Percentiles rank a stretch among this genome's conserved stretches.
Evolutionary conservation across 53 echinoderm and acorn worm species (phyloP).

Genomic region (Luidia sarsii): DNA sequence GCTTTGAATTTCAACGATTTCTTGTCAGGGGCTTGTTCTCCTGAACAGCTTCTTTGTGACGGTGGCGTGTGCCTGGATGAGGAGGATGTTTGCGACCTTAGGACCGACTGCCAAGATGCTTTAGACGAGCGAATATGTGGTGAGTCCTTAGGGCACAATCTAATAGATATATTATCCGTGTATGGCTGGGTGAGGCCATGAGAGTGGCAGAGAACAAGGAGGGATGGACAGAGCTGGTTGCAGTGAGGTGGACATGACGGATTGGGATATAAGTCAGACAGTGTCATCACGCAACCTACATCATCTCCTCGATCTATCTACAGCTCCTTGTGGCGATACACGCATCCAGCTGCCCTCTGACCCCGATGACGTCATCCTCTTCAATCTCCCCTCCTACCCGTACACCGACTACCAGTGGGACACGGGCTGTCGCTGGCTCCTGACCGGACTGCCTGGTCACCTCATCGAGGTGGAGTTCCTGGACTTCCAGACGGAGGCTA

Average conservation of each 20-base stretch:
- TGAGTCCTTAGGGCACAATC: no score
- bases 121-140: conserved; percentile 57
- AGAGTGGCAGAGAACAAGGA: no score
- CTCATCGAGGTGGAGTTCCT: conserved; percentile 28
- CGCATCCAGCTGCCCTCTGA: conserved; percentile 24
- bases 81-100: conserved; percentile 9
- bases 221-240: no score
- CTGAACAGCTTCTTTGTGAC: background rate
- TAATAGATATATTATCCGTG: no score
- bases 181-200: no score
- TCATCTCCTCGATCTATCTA: background rate
- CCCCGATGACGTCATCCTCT: background rate
- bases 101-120: background rate
- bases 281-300: background rate
- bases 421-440: conserved; percentile 12
- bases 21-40: background rate
- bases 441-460: conserved; percentile 1
- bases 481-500: conserved; percentile 26
- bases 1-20: no score
- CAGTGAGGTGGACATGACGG: background rate
- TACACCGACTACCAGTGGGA: conserved; percentile 17
- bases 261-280: background rate
- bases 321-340: conserved; percentile 42
- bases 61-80: conserved; percentile 17
- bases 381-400: conserved; percentile 17